Conservation (phyloP, 2,113 vertebrate species). For the Jacana jacana region DNA sequence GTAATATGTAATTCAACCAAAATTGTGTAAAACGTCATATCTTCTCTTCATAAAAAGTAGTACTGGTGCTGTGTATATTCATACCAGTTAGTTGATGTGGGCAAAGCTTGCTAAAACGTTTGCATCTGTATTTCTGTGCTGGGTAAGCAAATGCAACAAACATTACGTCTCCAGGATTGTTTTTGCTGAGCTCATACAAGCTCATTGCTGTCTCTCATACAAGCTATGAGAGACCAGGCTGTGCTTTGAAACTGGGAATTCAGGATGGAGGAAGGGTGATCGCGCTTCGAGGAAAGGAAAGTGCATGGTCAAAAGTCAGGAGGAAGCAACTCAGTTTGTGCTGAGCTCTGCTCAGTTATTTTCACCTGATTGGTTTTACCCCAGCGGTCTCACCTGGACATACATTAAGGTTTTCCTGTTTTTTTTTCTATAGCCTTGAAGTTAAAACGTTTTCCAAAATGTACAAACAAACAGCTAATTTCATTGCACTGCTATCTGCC, state of each 20-base stretch:
- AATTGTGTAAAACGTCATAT: neutral
- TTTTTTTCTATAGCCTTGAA: neutral
- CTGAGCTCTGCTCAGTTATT: neutral
- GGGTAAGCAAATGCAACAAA: neutral
- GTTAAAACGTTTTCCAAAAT: constrained; percentile 26
- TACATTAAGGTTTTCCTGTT: neutral
- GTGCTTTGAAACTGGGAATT: neutral
- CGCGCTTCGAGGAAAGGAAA: neutral
- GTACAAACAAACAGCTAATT: constrained; percentile 68
- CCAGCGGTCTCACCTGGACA: neutral
- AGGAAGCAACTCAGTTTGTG: neutral
- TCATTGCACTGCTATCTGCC: constrained; percentile 61
- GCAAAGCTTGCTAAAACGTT: neutral
- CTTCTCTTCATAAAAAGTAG: neutral
- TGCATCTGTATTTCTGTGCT: neutral
- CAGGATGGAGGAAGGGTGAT: neutral
- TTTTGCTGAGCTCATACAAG: no score
- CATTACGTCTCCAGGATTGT: neutral
- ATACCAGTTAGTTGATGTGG: neutral
- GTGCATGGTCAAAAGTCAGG: neutral
- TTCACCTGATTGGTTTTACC: neutral
- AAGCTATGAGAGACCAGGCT: neutral
- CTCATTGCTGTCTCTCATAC: no score
- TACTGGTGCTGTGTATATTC: neutral
- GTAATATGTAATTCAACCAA: neutral